A percentile compares a stretch with the other conserved stretches of the same genome.
These are phyloP conservation scores for Nibea coibor DNA, from an alignment of 2,113 vertebrate genomes.

Conservation along the genomic window DNA sequence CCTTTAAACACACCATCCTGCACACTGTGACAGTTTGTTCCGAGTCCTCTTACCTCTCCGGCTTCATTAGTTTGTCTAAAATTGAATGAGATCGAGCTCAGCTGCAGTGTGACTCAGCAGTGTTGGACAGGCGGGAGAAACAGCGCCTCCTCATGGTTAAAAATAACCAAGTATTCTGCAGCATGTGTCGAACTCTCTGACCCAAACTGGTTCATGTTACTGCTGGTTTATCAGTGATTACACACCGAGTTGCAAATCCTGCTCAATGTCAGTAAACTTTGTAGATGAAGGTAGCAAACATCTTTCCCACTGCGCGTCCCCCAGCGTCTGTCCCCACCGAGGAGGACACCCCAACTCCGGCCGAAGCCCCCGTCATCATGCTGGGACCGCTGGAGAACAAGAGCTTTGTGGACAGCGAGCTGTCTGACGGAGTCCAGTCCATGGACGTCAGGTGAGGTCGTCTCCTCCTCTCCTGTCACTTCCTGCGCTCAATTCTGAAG, in stretches of 20 bases:
- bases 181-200: not conserved
- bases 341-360: constrained; percentile 37
- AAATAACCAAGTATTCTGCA: not conserved
- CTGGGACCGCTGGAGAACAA: constrained; percentile 90
- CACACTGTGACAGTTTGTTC: not conserved
- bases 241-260: not conserved
- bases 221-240: not conserved
- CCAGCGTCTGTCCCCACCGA: constrained; percentile 50
- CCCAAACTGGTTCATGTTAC: not conserved
- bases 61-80: not conserved
- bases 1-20: not conserved
- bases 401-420: constrained; percentile 88
- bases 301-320: not conserved
- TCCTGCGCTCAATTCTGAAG: not conserved
- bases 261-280: too few species aligned
- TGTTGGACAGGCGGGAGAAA: not conserved
- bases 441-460: constrained; percentile 95
- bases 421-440: constrained; percentile 95
- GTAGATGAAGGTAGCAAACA: too few species aligned
- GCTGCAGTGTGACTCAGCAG: constrained; percentile 81
- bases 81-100: not conserved
- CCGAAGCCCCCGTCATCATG: constrained; percentile 83
- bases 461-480: not conserved
- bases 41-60: not conserved
- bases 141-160: constrained; percentile 51